These are phyloP conservation scores for Craniophora ligustri DNA, from an alignment of 2,888 invertebrate species.

Conservation along the genomic window DNA sequence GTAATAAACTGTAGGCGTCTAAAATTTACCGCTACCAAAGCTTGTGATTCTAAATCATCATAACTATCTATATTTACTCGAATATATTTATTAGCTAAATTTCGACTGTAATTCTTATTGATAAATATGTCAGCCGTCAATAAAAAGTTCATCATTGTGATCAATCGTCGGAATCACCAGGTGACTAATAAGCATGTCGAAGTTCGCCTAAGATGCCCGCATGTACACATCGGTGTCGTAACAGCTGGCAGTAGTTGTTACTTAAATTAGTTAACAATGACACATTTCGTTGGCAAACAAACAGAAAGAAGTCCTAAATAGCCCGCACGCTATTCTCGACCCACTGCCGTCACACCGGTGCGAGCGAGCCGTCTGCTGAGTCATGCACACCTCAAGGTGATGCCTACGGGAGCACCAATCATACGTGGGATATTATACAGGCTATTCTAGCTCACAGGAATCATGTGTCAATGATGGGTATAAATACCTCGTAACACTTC, in stretches of 20 bases:
- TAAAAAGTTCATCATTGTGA: constrained; percentile 6
- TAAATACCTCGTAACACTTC: constrained; percentile 15
- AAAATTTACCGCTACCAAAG: constrained; percentile 69
- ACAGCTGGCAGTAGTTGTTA: constrained; percentile 85
- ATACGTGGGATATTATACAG: constrained; percentile 39
- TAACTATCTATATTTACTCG: constrained; percentile 54
- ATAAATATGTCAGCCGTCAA: neutral
- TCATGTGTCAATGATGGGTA: constrained; percentile 30
- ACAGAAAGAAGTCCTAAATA: constrained; percentile 86
- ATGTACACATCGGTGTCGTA: constrained; percentile 73
- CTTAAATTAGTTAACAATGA: constrained; percentile 89
- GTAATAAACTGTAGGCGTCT: constrained; percentile 64
- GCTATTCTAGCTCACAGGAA: constrained; percentile 47
- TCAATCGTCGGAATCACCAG: constrained; percentile 22
- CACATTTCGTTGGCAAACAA: constrained; percentile 89
- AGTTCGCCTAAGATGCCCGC: constrained; percentile 64
- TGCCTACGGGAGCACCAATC: constrained; percentile 61
- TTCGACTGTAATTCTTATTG: constrained; percentile 7
- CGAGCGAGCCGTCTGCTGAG: constrained; percentile 82
- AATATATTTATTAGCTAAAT: constrained; percentile 34
- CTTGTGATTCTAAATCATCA: constrained; percentile 77
- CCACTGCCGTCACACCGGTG: constrained; percentile 83
- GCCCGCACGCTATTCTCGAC: constrained; percentile 85
- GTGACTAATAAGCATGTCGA: constrained; percentile 66
- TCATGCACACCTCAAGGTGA: constrained; percentile 86